Evolutionary conservation across 2,888 invertebrate genomes (phyloP), one percentile per base, ranked within the genome.

Genomic region (Zygothrica quintamaculata): DNA sequence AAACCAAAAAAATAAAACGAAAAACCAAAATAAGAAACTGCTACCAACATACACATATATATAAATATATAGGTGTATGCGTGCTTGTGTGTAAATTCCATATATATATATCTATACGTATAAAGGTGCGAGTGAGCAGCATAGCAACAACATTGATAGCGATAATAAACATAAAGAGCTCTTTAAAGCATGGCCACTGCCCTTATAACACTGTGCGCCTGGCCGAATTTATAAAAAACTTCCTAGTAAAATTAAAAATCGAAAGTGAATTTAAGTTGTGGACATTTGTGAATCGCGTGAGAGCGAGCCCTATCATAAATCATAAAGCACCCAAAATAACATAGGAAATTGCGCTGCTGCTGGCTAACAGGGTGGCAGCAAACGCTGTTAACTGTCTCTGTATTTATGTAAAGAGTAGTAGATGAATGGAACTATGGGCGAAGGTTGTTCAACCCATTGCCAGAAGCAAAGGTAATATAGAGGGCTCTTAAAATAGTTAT

Each of bases 191-290:
- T 29, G 29, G 29, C 29, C 40, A 31, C 11, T 39, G 73, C 70
- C 73, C 71, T 69, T 42, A 12, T 9, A 47, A 55, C 71, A 67
- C 77, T 84, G 84, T 3, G 65, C 84, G 68, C 84, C 84, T 87
- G 78, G 61, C 76, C 57, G n/a, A 42, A 76, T 66, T 71, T 88
- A 86, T 88, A 77, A 88, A 74, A 80, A 81, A 65, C 82, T 84
- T 88, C 87, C 84, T 84, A 84, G 74, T 70, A 86, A 76, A 73
- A 64, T 66, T 71, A 8, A 79, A 82, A 84, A 87, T 73, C 77
- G 88, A 84, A 86, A 84, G 84, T 84, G 84, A 87, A 61, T 56
- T 51, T 64, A 29, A 29, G 33, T 18, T 12, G 7, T 11, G 7
- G 6, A 22, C 13, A 5, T 39, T 16, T n/a, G n/a, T n/a, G n/a